Evolutionary conservation across 1,140 invertebrate species (phyloP).

Genomic region (Schlechtendalia chinensis): DNA sequence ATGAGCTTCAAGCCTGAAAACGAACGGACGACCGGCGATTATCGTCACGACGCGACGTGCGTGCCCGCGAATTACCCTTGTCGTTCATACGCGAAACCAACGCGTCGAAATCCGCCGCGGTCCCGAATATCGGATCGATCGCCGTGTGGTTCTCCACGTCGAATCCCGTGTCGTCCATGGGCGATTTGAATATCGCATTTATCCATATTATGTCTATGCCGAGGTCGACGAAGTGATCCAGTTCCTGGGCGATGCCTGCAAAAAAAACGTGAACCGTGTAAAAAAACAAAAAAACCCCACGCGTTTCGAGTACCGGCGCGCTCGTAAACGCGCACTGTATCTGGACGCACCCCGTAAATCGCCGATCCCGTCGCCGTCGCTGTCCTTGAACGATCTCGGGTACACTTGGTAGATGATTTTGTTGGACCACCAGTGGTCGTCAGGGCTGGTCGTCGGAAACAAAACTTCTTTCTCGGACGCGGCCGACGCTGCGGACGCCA

Average conservation of each 20-base stretch:
- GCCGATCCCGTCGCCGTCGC: slow-evolving; percentile 74
- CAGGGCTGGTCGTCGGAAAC: not conserved
- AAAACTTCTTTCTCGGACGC: not conserved
- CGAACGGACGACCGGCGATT: not conserved
- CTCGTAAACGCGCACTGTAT: too few species aligned
- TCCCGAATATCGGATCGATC: slow-evolving; percentile 46
- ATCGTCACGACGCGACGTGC: too few species aligned
- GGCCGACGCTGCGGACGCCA: not conserved
- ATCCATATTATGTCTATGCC: slow-evolving; percentile 58
- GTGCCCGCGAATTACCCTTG: not conserved
- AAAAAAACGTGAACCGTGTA: not conserved
- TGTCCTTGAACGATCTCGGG: slow-evolving; percentile 69
- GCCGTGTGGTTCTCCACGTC: slow-evolving; percentile 72
- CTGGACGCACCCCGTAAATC: slow-evolving; percentile 63
- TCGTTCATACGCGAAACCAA: not conserved
- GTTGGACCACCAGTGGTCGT: slow-evolving; percentile 59
- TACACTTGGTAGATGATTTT: slow-evolving; percentile 60
- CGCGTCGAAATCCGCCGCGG: slow-evolving; percentile 32
- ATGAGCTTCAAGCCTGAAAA: slow-evolving; percentile 70
- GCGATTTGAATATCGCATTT: slow-evolving; percentile 53
- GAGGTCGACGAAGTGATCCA: slow-evolving; percentile 66
- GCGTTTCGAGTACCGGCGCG: too few species aligned
- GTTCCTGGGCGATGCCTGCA: slow-evolving; percentile 58
- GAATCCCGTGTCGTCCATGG: slow-evolving; percentile 71
- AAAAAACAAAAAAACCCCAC: too few species aligned